These are phyloP conservation scores for Brachylomia viminalis DNA, from an alignment of 2,888 invertebrate species.

Conservation along the genomic window DNA sequence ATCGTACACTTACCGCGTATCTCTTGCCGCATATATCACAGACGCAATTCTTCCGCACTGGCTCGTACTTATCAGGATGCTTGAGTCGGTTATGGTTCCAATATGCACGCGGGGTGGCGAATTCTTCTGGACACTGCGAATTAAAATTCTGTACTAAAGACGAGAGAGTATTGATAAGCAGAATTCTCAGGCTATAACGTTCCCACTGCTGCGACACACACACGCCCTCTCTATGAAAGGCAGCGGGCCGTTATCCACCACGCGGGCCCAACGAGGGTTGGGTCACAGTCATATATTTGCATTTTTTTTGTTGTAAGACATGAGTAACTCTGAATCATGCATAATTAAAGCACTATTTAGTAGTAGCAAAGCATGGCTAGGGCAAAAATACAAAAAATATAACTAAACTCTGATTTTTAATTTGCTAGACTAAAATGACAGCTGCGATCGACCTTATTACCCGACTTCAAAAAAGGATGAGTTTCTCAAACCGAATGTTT, in stretches of 20 bases:
- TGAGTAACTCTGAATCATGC: background rate
- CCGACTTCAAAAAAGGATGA: too few species aligned
- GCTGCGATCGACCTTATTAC: too few species aligned
- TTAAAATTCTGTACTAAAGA: background rate
- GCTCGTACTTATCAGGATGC: slow-evolving; percentile 85
- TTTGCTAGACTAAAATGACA: too few species aligned
- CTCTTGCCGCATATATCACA: slow-evolving; percentile 87
- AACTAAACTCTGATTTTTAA: background rate
- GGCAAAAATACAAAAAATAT: background rate
- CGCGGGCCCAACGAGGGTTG: too few species aligned
- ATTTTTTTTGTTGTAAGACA: background rate
- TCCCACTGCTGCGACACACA: background rate
- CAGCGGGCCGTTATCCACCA: background rate
- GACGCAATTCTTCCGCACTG: slow-evolving; percentile 84
- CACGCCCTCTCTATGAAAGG: background rate
- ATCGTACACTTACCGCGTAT: slow-evolving; percentile 76
- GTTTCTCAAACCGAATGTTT: too few species aligned
- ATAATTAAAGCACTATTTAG: background rate
- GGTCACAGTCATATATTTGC: background rate
- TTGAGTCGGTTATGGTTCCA: slow-evolving; percentile 85
- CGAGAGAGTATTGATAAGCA: background rate
- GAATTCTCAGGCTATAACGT: background rate
- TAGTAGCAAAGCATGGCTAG: background rate
- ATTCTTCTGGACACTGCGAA: slow-evolving; percentile 81
- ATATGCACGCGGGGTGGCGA: slow-evolving; percentile 82